Base-by-base conservation (phyloP, 2,888 invertebrate species). In the Biston betularia region DNA sequence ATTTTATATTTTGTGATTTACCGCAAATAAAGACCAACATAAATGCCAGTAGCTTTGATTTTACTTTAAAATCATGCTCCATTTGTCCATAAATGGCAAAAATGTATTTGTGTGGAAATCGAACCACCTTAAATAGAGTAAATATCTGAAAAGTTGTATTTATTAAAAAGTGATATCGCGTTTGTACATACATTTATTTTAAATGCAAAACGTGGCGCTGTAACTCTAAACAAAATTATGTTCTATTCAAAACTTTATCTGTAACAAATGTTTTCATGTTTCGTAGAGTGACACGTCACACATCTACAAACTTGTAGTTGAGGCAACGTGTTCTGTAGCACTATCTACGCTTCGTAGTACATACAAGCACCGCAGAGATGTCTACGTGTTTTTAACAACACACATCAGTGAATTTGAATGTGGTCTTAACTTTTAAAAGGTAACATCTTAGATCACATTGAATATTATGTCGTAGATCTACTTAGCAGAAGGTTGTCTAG, bases 261-360 rank as follows among this genome's bases (percentile, higher is more conserved):
- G 56, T 45, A 60, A 65, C 62, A 63, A 55, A 42, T 59, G 54
- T 67, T 62, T 67, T 58, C 57, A 49, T 54, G 58, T 58, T 62
- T 58, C 35, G 54, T 56, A 42, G 38, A 48, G 35, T 8, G 24
- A 53, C 48, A 65, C 54, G 48, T 59, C 58, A 65, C 65, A 65
- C 35, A 65, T 60, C 50, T 65, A 56, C 61, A 46, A 56, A 65
- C 52, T 49, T 54, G 53, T 48, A 63, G 56, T 46, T 33, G 45
- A 38, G 15, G 48, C 63, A 66, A 69, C 65, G 65, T 71, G 56
- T 58, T 58, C 66, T 46, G 68, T 66, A 75, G 68, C 70, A 35
- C 38, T 34, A 54, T 58, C 68, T 65, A 67, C 67, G 69, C 53
- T 65, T 58, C 61, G 57, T 64, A 71, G 71, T 44, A 54, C 9